Evolutionary conservation across 1,140 invertebrate genomes (phyloP).

Genomic region (Trigoniulus corallinus): DNA sequence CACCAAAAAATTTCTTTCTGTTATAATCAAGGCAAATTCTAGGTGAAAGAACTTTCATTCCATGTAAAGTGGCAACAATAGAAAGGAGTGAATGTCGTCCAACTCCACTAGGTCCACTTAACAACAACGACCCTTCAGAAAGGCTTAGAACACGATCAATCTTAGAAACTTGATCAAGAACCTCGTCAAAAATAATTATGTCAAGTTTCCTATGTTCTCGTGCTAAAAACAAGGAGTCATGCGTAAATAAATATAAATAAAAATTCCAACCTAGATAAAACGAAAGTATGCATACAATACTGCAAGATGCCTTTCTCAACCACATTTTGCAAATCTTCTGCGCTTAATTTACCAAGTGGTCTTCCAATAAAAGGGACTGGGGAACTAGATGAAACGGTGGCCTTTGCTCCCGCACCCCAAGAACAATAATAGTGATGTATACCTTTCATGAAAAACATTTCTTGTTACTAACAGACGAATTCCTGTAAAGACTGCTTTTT

Average conservation of each 20-base stretch:
- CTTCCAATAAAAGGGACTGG: constrained; percentile 31
- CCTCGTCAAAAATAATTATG: constrained; percentile 42
- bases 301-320: constrained; percentile 47
- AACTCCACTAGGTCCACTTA: constrained; percentile 56
- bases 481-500: no score
- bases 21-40: constrained; percentile 37
- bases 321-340: constrained; percentile 37
- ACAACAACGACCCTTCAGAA: constrained; percentile 45
- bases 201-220: constrained; percentile 38
- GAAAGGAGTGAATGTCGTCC: constrained; percentile 55
- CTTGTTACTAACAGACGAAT: no score
- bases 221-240: no score
- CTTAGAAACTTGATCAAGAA: constrained; percentile 42
- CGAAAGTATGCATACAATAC: constrained; percentile 36
- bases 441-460: no score
- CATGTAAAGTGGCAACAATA: constrained; percentile 51
- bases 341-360: constrained; percentile 33
- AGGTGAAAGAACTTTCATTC: constrained; percentile 44
- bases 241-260: constrained; percentile 7
- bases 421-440: constrained; percentile 34
- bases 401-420: constrained; percentile 23
- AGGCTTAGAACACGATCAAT: constrained; percentile 42
- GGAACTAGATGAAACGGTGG: no score
- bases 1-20: constrained; percentile 43
- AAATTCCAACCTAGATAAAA: background rate